phyloP scores from a whole-genome alignment of 2,113 vertebrate species.

The Platichthys stellatus region DNA sequence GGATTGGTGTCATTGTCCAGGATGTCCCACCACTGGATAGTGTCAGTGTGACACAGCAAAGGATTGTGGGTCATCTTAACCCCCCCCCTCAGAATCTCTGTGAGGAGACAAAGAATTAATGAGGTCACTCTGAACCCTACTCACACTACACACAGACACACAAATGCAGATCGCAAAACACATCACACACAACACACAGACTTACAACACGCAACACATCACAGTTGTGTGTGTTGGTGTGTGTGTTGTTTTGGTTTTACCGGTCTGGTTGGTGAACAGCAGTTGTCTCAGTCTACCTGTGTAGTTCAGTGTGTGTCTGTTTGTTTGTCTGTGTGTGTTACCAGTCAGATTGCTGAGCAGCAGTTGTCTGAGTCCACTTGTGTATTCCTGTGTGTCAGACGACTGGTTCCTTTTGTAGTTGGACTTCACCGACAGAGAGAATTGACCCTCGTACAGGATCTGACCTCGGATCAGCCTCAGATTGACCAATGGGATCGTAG shows the following conservation, averaged over 20 bases:
- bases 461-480: conserved; percentile 93
- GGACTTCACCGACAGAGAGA: conserved; percentile 86
- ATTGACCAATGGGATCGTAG: conserved; percentile 85
- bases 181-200: too few relatives aligned
- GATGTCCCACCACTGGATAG: conserved; percentile 90
- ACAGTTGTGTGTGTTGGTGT: not conserved
- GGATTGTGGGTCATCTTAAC: conserved; percentile 88
- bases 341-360: conserved; percentile 87
- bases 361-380: conserved; percentile 82
- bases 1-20: conserved; percentile 64
- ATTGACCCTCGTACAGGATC: conserved; percentile 84
- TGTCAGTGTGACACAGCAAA: conserved; percentile 86
- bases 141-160: too few relatives aligned
- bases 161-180: too few relatives aligned
- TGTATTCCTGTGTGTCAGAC: conserved; percentile 59
- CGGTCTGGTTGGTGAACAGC: too few relatives aligned
- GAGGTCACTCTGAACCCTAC: too few relatives aligned
- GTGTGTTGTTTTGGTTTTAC: not conserved
- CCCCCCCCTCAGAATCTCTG: conserved; percentile 91
- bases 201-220: too few relatives aligned
- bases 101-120: not conserved
- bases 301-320: not conserved
- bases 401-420: conserved; percentile 82
- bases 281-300: too few relatives aligned
- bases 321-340: conserved; percentile 55